Conservation (phyloP, 2,797 vertebrate species). For the Notamacropus eugenii region DNA sequence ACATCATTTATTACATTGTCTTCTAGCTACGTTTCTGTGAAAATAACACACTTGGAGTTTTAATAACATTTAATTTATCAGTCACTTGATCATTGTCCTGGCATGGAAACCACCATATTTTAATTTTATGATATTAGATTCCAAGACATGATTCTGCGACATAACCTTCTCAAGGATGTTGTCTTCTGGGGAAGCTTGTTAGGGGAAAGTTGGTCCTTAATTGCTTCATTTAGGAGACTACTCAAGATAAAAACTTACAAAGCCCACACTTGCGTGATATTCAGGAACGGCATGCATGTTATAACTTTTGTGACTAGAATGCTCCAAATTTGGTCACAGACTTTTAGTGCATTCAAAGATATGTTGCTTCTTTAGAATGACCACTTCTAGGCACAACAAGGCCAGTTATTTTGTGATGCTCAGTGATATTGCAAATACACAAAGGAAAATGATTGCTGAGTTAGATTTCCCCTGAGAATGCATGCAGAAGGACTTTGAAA, state of each 20-base stretch:
- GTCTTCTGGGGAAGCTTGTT: slow-evolving; percentile 25
- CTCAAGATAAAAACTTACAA: slow-evolving; percentile 59
- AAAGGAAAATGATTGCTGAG: slow-evolving; percentile 11
- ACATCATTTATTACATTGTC: slow-evolving; percentile 50
- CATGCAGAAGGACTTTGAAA: background rate
- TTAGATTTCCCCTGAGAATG: background rate
- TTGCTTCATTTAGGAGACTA: slow-evolving; percentile 51
- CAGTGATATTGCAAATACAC: slow-evolving; percentile 12
- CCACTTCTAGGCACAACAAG: background rate
- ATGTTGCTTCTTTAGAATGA: slow-evolving; percentile 30
- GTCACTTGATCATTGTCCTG: slow-evolving; percentile 49
- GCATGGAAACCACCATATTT: slow-evolving; percentile 19
- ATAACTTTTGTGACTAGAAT: background rate
- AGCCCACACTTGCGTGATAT: background rate
- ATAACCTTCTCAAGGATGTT: slow-evolving; percentile 56
- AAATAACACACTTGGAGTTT: slow-evolving; percentile 49
- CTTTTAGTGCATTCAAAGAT: slow-evolving; percentile 4
- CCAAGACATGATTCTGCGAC: slow-evolving; percentile 32
- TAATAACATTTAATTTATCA: slow-evolving; percentile 69
- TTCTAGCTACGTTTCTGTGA: slow-evolving; percentile 35
- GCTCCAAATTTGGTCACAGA: background rate
- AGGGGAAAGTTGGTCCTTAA: slow-evolving; percentile 43
- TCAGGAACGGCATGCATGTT: background rate
- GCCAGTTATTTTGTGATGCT: background rate
- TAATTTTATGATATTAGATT: slow-evolving; percentile 44